Percentiles rank a stretch among this genome's conserved stretches.
Evolutionary conservation across 1,140 invertebrate genomes (phyloP).

Genomic region (Uloborus diversus): DNA sequence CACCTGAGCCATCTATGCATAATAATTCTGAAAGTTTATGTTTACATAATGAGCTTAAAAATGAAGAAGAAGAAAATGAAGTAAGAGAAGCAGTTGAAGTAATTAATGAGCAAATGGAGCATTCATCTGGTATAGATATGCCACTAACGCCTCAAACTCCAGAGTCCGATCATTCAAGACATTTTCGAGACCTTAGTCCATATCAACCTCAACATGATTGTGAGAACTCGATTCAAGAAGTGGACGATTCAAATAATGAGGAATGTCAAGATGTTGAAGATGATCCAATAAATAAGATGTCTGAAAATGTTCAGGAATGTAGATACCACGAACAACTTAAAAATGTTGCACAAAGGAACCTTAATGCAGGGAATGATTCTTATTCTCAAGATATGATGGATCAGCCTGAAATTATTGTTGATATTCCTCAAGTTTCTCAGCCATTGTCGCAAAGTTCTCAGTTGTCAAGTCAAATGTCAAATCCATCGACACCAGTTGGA

Average conservation of each 20-base stretch:
- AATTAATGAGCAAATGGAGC: slow-evolving; percentile 49
- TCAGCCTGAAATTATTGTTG: slow-evolving; percentile 44
- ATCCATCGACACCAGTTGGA: slow-evolving; percentile 37
- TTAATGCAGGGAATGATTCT: slow-evolving; percentile 6
- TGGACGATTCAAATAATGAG: slow-evolving; percentile 24
- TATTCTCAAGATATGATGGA: slow-evolving; percentile 36
- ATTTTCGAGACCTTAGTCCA: slow-evolving; percentile 31
- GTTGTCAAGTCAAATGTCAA: slow-evolving; percentile 28
- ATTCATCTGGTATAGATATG: slow-evolving; percentile 31
- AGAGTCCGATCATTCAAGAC: slow-evolving; percentile 38
- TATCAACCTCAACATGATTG: slow-evolving; percentile 40
- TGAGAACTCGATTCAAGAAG: slow-evolving; percentile 33
- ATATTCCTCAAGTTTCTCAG: slow-evolving; percentile 39
- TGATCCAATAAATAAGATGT: slow-evolving; percentile 22
- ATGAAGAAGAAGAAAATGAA: slow-evolving; percentile 45
- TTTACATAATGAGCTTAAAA: slow-evolving; percentile 42
- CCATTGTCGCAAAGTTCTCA: slow-evolving; percentile 38
- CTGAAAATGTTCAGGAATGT: slow-evolving; percentile 37
- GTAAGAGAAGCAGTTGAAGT: slow-evolving; percentile 47
- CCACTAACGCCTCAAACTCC: slow-evolving; percentile 47
- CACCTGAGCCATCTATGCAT: not conserved
- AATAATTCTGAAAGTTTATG: not conserved
- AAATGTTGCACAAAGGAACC: slow-evolving; percentile 11
- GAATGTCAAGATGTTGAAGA: slow-evolving; percentile 32
- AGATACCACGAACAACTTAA: slow-evolving; percentile 21